phyloP scores from a whole-genome alignment of 2,888 invertebrate species.

The Netelia fuscicornis region DNA sequence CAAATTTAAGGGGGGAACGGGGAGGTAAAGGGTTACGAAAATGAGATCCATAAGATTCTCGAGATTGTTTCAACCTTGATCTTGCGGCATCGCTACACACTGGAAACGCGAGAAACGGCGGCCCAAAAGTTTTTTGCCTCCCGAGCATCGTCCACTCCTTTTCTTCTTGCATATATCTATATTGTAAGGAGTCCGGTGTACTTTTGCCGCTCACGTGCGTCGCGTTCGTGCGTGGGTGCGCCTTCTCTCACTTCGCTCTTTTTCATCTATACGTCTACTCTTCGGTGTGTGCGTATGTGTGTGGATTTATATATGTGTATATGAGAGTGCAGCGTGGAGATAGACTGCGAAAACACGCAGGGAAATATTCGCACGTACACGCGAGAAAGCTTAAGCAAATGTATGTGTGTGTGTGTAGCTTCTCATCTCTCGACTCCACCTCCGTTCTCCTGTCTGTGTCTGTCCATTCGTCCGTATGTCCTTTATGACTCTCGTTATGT shows the following conservation, averaged over 20 bases:
- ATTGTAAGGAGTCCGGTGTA: slow-evolving; percentile 3
- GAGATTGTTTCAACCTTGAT: slow-evolving; percentile 55
- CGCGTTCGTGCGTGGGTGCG: slow-evolving; percentile 50
- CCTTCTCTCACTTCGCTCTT: slow-evolving; percentile 25
- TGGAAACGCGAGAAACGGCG: slow-evolving; percentile 47
- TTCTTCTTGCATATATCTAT: slow-evolving; percentile 1
- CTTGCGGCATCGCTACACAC: slow-evolving; percentile 54
- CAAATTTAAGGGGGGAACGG: slow-evolving; percentile 6
- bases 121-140: slow-evolving; percentile 55
- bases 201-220: slow-evolving; percentile 55
- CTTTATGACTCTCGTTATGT: no score
- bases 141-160: slow-evolving; percentile 31
- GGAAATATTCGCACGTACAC: slow-evolving; percentile 59
- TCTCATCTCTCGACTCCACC: background rate
- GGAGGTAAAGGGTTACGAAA: background rate
- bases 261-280: background rate
- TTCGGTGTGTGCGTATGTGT: no score
- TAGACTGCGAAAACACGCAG: slow-evolving; percentile 23
- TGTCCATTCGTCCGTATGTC: no score
- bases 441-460: no score
- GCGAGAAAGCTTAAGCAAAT: slow-evolving; percentile 48
- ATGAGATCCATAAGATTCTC: slow-evolving; percentile 30
- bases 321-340: background rate
- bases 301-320: background rate
- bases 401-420: slow-evolving; percentile 25